These are phyloP conservation scores for Ancistrus triradiatus DNA, from an alignment of 2,113 vertebrate species.

Conservation along the genomic window DNA sequence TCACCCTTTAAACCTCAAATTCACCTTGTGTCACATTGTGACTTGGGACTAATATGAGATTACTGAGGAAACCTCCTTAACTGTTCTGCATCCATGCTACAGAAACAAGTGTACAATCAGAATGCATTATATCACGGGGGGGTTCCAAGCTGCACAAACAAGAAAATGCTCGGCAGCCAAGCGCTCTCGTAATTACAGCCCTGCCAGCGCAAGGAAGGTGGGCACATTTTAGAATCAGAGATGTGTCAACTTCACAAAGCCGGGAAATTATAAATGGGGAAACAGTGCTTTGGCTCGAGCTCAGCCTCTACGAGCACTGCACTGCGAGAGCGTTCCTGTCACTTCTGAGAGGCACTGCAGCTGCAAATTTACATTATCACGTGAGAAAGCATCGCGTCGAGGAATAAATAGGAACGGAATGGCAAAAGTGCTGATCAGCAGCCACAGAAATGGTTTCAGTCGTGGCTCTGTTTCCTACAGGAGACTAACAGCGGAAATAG, in stretches of 20 bases:
- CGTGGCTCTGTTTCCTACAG: neutral
- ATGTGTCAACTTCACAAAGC: conserved; percentile 15
- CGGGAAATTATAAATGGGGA: conserved; percentile 4
- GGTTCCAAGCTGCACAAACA: conserved; percentile 53
- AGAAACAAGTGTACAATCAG: conserved; percentile 57
- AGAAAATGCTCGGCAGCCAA: conserved; percentile 48
- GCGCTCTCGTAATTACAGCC: conserved; percentile 51
- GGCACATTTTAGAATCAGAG: conserved; percentile 8
- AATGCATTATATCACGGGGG: conserved; percentile 50
- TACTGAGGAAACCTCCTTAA: neutral
- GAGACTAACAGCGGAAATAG: no score
- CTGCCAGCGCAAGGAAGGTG: conserved; percentile 38
- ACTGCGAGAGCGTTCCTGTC: neutral
- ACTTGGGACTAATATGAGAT: neutral
- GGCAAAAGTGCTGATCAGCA: neutral
- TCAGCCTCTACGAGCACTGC: conserved; percentile 2
- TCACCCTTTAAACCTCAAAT: neutral
- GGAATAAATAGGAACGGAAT: neutral
- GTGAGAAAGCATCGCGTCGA: neutral
- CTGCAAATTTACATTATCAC: conserved; percentile 2
- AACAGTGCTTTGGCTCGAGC: neutral
- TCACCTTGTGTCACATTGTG: neutral
- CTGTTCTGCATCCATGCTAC: conserved; percentile 52
- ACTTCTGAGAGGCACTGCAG: neutral
- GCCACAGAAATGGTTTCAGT: neutral